These are phyloP conservation scores for Penaeus monodon DNA, from an alignment of 2,888 invertebrate genomes.

Conservation along the genomic window DNA sequence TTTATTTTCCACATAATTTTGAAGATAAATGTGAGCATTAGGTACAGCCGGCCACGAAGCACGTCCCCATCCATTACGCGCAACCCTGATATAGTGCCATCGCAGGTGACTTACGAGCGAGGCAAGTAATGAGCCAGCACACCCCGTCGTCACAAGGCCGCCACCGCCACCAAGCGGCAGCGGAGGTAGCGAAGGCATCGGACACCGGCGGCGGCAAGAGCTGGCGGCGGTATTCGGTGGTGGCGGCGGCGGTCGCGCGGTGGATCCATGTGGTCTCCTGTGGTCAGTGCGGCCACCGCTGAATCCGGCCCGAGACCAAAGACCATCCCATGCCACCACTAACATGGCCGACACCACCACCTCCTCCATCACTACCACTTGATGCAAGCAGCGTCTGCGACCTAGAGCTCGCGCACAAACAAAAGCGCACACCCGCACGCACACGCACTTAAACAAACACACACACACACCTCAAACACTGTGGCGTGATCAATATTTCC, in stretches of 20 bases:
- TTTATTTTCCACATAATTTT: too few relatives aligned
- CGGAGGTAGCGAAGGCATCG: not conserved
- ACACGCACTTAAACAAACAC: too few relatives aligned
- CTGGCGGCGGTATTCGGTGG: slow-evolving; percentile 13
- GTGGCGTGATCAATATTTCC: too few relatives aligned
- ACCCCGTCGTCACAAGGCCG: not conserved
- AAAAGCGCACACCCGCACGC: too few relatives aligned
- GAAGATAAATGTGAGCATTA: too few relatives aligned
- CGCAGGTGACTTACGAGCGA: too few relatives aligned
- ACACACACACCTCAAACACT: too few relatives aligned
- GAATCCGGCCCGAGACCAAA: not conserved
- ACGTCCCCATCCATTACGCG: too few relatives aligned
- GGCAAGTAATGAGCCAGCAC: too few relatives aligned
- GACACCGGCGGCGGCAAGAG: not conserved
- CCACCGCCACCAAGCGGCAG: not conserved
- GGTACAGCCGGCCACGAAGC: too few relatives aligned
- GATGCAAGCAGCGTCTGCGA: not conserved
- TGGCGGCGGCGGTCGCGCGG: slow-evolving; percentile 25
- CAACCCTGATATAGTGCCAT: too few relatives aligned
- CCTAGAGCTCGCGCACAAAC: not conserved
- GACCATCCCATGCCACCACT: too few relatives aligned
- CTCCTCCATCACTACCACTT: not conserved
- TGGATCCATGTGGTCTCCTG: slow-evolving; percentile 40
- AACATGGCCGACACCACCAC: not conserved
- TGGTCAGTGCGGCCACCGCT: slow-evolving; percentile 27